Conservation (phyloP, 2,113 vertebrate species). For the Alligator sinensis region DNA sequence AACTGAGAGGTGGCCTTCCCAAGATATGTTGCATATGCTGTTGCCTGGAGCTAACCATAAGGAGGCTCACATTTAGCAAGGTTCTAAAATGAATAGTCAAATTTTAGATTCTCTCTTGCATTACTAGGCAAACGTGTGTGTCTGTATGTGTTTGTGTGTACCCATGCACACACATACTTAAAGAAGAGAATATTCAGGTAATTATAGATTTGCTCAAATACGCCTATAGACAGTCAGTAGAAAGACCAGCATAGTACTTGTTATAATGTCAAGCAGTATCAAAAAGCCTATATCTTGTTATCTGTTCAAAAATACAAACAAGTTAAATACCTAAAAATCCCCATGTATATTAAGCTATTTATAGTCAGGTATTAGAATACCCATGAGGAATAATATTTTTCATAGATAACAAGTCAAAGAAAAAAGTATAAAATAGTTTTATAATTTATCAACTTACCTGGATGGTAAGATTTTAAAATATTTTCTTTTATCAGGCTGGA, state of each 20-base stretch:
- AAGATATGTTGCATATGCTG: accelerated
- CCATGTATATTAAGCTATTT: background rate
- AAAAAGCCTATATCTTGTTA: background rate
- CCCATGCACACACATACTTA: background rate
- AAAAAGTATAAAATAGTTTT: background rate
- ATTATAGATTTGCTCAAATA: background rate
- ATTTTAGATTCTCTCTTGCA: no score
- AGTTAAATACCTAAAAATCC: background rate
- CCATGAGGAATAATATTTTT: background rate
- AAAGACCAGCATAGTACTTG: background rate
- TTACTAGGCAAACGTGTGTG: no score
- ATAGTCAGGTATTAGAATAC: background rate
- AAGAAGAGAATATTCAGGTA: background rate
- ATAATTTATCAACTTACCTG: background rate
- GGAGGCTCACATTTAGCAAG: background rate
- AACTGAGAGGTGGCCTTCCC: background rate
- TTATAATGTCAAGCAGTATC: background rate
- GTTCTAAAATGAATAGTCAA: background rate
- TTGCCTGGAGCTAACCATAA: background rate
- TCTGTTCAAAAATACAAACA: background rate
- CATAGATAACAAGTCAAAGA: background rate
- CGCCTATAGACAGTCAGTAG: background rate
- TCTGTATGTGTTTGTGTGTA: no score
- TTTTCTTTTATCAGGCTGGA: background rate
- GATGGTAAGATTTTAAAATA: background rate